Evolutionary conservation across 2,797 vertebrate genomes (phyloP).

Genomic region (Acanthurus tractus): DNA sequence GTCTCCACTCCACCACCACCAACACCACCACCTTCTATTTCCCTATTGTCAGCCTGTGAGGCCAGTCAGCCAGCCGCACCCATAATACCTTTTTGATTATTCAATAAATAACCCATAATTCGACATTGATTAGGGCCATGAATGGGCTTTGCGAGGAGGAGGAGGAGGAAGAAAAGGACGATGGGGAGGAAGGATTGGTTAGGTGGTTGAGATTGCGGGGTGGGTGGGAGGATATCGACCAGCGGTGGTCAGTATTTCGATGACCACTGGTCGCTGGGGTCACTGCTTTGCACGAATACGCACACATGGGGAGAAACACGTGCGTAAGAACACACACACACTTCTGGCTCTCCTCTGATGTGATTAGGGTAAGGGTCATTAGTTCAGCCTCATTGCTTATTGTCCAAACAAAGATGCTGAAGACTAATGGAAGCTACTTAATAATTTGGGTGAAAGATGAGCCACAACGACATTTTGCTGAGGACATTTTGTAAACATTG

Average conservation of each 20-base stretch:
- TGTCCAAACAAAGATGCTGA: conserved; percentile 82
- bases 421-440: conserved; percentile 76
- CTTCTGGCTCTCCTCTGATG: conserved; percentile 75
- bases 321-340: conserved; percentile 42
- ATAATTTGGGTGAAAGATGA: conserved; percentile 76
- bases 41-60: conserved; percentile 79
- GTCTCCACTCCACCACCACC: conserved; percentile 47
- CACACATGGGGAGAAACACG: conserved; percentile 22
- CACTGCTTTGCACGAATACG: conserved; percentile 62
- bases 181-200: conserved; percentile 60
- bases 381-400: conserved; percentile 80
- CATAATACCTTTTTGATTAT: conserved; percentile 91
- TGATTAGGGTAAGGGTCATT: conserved; percentile 85
- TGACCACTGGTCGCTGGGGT: conserved; percentile 85
- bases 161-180: conserved; percentile 46
- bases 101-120: conserved; percentile 93
- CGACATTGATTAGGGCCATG: conserved; percentile 89
- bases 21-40: conserved; percentile 60
- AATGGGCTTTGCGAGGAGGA: conserved; percentile 78
- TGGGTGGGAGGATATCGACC: conserved; percentile 82
- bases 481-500: conserved; percentile 14
- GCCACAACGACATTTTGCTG: conserved; percentile 17
- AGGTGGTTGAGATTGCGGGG: conserved; percentile 48
- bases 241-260: conserved; percentile 84
- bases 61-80: conserved; percentile 72